Conservation (phyloP, 2,113 vertebrate genomes). For the Halcyon malimbica region DNA sequence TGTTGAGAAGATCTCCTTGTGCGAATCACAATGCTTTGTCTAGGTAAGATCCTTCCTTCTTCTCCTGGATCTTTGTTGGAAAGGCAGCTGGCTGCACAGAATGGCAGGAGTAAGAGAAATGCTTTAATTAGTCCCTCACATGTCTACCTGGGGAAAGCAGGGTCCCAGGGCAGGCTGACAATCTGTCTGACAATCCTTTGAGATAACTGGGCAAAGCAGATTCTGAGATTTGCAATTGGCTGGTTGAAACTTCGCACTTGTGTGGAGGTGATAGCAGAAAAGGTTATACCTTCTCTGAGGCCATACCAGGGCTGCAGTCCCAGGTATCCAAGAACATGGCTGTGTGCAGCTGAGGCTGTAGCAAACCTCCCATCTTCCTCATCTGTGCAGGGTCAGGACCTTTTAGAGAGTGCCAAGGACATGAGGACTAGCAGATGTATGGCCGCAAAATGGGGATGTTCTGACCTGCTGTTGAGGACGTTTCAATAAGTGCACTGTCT, state of each 20-base stretch:
- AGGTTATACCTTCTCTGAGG: background rate
- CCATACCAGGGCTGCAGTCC: background rate
- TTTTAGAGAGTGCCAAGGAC: background rate
- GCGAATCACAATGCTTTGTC: background rate
- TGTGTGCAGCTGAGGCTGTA: background rate
- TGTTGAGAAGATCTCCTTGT: background rate
- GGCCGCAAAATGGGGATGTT: background rate
- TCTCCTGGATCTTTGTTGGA: background rate
- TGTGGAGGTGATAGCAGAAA: background rate
- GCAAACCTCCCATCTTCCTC: background rate
- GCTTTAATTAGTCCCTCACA: background rate
- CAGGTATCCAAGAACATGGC: background rate
- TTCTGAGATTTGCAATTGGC: background rate
- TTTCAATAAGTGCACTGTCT: background rate
- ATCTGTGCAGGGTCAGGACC: background rate
- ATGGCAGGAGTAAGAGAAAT: background rate
- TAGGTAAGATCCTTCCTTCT: background rate
- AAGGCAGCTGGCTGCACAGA: background rate
- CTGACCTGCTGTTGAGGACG: background rate
- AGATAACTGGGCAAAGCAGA: background rate
- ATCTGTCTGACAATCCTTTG: background rate
- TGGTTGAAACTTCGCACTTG: background rate
- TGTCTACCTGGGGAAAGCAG: background rate
- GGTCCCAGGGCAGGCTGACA: background rate
- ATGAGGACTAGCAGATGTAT: background rate